A percentile compares a stretch with the other conserved stretches of the same genome.
Conservation (phyloP, 1,140 invertebrate species). For the Agrypnia vestita region DNA sequence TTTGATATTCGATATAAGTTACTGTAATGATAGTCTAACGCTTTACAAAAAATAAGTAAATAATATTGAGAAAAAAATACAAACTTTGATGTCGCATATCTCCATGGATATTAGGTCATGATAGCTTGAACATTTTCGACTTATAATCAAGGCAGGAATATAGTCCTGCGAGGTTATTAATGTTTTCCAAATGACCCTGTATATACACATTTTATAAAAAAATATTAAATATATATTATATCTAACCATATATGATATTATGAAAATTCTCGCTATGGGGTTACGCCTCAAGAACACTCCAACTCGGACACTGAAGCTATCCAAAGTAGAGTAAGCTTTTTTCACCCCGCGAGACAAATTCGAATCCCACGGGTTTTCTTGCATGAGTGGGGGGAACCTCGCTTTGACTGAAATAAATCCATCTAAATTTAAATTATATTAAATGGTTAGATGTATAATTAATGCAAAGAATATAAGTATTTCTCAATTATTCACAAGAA, state of each 20-base stretch:
- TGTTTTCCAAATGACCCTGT: too few species aligned
- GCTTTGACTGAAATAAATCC: constrained; percentile 70
- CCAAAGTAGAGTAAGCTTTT: constrained; percentile 84
- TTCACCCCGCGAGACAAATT: constrained; percentile 85
- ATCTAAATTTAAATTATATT: constrained; percentile 2
- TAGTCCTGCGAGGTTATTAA: too few species aligned
- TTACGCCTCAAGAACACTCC: constrained; percentile 87
- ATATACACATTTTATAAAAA: not conserved
- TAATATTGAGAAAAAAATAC: too few species aligned
- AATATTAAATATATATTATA: not conserved
- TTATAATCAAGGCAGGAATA: too few species aligned
- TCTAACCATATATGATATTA: constrained; percentile 71
- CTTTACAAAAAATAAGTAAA: too few species aligned
- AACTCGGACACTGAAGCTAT: constrained; percentile 80
- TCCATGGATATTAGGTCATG: too few species aligned
- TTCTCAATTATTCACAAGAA: not conserved
- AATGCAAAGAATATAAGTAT: not conserved
- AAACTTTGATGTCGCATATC: too few species aligned
- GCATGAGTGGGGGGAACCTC: constrained; percentile 83
- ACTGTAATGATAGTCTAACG: too few species aligned
- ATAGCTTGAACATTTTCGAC: too few species aligned
- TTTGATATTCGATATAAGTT: too few species aligned
- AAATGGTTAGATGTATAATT: not conserved
- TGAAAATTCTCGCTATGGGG: constrained; percentile 85
- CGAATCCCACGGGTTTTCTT: constrained; percentile 85